A percentile compares a stretch with the other conserved stretches of the same genome.
Conservation (phyloP, 2,797 vertebrate species). For the Columba guinea region DNA sequence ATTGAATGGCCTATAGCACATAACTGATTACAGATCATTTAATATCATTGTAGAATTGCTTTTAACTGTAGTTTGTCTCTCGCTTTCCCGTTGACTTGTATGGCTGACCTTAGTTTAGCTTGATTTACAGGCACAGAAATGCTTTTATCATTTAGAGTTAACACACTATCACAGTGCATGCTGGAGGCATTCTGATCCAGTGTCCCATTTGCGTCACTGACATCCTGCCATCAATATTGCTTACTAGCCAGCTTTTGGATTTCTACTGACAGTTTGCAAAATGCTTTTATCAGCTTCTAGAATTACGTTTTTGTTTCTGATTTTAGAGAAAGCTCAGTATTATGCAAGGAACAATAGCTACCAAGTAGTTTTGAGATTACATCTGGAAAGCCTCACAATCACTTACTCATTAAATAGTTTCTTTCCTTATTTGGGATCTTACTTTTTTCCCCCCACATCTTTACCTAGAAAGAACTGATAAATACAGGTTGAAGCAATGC, state of each 20-base stretch:
- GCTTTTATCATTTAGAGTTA: not conserved
- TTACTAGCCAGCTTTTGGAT: not conserved
- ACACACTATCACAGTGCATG: fast-evolving
- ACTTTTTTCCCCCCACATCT: not conserved
- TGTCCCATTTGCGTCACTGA: not conserved
- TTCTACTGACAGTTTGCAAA: not conserved
- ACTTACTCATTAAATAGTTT: not conserved
- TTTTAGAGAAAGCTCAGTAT: not conserved
- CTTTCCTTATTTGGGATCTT: not conserved
- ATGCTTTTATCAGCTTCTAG: not conserved
- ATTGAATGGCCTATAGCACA: not conserved
- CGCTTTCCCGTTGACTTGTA: not conserved
- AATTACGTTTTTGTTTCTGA: not conserved
- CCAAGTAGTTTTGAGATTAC: not conserved
- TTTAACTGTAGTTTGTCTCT: not conserved
- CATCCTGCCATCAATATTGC: not conserved
- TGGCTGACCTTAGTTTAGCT: not conserved
- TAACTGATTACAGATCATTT: not conserved
- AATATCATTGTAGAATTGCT: not conserved
- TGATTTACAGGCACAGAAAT: not conserved
- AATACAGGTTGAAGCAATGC: not conserved
- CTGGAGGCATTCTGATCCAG: not conserved
- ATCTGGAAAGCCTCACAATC: not conserved
- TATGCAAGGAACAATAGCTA: not conserved
- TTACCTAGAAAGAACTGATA: not conserved